phyloP scores from a whole-genome alignment of 1,140 invertebrate species.

The Diorhabda elongata region DNA sequence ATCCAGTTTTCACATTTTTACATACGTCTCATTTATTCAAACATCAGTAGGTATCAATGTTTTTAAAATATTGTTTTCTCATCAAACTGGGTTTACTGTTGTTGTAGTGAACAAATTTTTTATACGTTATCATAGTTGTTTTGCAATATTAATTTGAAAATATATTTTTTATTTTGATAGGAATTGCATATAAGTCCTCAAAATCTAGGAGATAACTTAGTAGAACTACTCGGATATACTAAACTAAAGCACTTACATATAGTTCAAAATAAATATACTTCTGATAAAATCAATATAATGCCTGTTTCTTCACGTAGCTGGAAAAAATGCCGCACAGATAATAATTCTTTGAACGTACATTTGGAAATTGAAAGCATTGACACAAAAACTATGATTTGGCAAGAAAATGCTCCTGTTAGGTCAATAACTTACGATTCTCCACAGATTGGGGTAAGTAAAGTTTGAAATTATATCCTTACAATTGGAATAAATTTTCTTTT shows the following conservation, averaged over 20 bases:
- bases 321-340: slow-evolving; percentile 53
- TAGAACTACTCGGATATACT: slow-evolving; percentile 65
- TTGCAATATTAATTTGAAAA: no score
- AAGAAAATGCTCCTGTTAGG: slow-evolving; percentile 61
- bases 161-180: slow-evolving; percentile 45
- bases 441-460: slow-evolving; percentile 53
- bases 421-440: slow-evolving; percentile 66
- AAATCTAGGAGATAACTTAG: slow-evolving; percentile 73
- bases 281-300: slow-evolving; percentile 52
- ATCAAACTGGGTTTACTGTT: no score
- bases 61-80: no score
- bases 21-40: no score
- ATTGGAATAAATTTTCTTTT: slow-evolving; percentile 17
- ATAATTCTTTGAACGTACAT: slow-evolving; percentile 56
- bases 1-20: no score
- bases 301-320: slow-evolving; percentile 48
- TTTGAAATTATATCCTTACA: slow-evolving; percentile 6
- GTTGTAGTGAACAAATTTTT: no score
- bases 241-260: slow-evolving; percentile 69
- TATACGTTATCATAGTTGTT: no score
- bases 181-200: slow-evolving; percentile 73
- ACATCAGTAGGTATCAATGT: no score
- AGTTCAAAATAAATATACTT: slow-evolving; percentile 71
- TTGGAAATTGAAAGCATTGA: slow-evolving; percentile 55
- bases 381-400: slow-evolving; percentile 51